Evolutionary conservation across 2,888 invertebrate genomes (phyloP).

Genomic region (Matsumyia berberina): DNA sequence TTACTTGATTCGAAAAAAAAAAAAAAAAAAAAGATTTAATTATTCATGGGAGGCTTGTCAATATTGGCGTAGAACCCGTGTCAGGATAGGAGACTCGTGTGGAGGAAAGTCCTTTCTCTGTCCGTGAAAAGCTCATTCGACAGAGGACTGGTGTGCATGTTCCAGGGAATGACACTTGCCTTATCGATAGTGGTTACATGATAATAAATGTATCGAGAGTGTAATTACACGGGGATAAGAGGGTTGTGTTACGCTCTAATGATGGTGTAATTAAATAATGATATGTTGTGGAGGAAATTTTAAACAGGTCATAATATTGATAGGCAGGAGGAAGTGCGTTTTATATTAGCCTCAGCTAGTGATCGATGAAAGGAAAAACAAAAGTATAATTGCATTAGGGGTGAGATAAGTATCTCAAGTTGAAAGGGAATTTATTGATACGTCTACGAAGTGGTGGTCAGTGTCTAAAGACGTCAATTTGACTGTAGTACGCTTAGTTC

Average conservation of each 20-base stretch:
- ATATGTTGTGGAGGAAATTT: neutral
- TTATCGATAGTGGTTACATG: constrained; percentile 41
- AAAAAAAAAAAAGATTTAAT: constrained; percentile 29
- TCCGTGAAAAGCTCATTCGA: neutral
- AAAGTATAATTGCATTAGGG: too few species aligned
- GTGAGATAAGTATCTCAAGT: too few species aligned
- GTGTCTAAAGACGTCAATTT: too few species aligned
- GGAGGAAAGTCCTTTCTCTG: neutral
- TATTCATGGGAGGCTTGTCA: constrained; percentile 63
- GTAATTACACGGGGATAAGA: constrained; percentile 31
- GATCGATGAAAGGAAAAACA: too few species aligned
- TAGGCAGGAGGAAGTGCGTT: too few species aligned
- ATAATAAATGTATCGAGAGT: constrained; percentile 45
- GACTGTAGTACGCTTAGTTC: too few species aligned
- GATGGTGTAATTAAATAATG: constrained; percentile 33
- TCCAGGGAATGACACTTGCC: constrained; percentile 32
- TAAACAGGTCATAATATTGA: neutral
- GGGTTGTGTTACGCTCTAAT: constrained; percentile 36
- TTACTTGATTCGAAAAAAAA: constrained; percentile 2
- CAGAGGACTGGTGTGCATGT: neutral
- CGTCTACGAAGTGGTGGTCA: too few species aligned
- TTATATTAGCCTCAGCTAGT: too few species aligned
- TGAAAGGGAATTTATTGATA: too few species aligned
- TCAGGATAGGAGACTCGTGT: neutral
- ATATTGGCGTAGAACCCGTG: constrained; percentile 56